Conservation (phyloP, 2,888 invertebrate genomes). For the Lasioglossum morio region DNA sequence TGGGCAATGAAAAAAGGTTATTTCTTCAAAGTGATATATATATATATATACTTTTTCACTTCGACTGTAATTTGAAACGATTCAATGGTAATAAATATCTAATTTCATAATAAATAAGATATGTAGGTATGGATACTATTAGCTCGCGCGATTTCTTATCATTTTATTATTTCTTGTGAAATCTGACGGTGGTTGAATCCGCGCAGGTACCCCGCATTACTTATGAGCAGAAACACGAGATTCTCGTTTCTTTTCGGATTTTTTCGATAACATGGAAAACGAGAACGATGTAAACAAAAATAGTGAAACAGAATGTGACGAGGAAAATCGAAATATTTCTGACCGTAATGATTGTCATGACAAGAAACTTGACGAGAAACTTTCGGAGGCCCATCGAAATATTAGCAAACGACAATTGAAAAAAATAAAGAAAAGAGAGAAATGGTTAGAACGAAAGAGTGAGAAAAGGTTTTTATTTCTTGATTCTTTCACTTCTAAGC, state of each 20-base stretch:
- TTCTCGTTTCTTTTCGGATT: neutral
- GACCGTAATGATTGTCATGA: slow-evolving; percentile 7
- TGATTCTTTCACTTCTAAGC: slow-evolving; percentile 11
- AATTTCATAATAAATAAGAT: neutral
- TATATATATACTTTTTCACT: neutral
- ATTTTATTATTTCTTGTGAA: neutral
- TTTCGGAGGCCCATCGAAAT: slow-evolving; percentile 27
- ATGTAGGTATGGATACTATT: neutral
- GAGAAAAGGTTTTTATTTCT: slow-evolving; percentile 86
- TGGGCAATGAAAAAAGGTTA: neutral
- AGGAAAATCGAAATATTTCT: slow-evolving; percentile 4
- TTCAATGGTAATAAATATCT: neutral
- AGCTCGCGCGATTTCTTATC: neutral
- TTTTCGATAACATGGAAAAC: slow-evolving; percentile 31
- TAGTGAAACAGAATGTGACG: slow-evolving; percentile 5
- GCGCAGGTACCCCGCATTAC: neutral
- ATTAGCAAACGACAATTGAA: slow-evolving; percentile 88
- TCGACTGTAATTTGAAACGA: neutral
- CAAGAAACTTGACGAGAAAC: slow-evolving; percentile 9
- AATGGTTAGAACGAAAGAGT: slow-evolving; percentile 90
- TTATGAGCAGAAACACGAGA: slow-evolving; percentile 1
- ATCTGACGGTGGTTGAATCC: neutral
- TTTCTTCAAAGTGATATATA: neutral
- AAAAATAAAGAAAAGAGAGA: slow-evolving; percentile 89
- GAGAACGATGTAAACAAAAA: slow-evolving; percentile 20